Percentiles rank a stretch among this genome's conserved stretches.
These are phyloP conservation scores for Hybos culiciformis DNA, from an alignment of 2,888 invertebrate genomes.

Conservation along the genomic window DNA sequence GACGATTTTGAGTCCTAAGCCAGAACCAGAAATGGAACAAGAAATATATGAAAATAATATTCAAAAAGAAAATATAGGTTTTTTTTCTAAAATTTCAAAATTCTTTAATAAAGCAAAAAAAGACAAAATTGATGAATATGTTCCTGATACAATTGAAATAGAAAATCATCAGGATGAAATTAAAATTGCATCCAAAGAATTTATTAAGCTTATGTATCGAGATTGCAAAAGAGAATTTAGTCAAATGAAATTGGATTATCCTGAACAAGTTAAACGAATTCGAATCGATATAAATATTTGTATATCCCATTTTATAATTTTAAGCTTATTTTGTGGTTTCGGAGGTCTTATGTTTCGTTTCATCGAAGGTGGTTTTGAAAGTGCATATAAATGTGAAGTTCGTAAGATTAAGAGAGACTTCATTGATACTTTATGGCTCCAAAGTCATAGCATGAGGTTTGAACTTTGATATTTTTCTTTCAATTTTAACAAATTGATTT, in stretches of 20 bases:
- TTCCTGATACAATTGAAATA: not conserved
- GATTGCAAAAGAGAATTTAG: constrained; percentile 41
- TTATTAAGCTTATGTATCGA: constrained; percentile 34
- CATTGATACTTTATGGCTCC: constrained; percentile 67
- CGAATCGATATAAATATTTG: constrained; percentile 49
- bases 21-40: too few species aligned
- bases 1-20: too few species aligned
- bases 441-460: constrained; percentile 61
- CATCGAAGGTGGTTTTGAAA: constrained; percentile 73
- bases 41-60: too few species aligned
- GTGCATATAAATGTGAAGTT: constrained; percentile 76
- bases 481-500: not conserved
- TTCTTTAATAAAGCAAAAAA: constrained; percentile 3
- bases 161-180: not conserved
- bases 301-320: constrained; percentile 49
- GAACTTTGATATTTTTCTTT: not conserved
- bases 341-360: constrained; percentile 70
- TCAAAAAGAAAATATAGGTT: too few species aligned
- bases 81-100: too few species aligned
- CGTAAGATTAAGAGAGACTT: constrained; percentile 77
- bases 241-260: constrained; percentile 44
- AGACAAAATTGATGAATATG: not conserved
- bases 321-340: constrained; percentile 59
- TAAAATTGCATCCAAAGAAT: constrained; percentile 20
- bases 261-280: constrained; percentile 42